phyloP scores from a whole-genome alignment of 2,888 invertebrate species.

The Tenthredo scrophulariae region DNA sequence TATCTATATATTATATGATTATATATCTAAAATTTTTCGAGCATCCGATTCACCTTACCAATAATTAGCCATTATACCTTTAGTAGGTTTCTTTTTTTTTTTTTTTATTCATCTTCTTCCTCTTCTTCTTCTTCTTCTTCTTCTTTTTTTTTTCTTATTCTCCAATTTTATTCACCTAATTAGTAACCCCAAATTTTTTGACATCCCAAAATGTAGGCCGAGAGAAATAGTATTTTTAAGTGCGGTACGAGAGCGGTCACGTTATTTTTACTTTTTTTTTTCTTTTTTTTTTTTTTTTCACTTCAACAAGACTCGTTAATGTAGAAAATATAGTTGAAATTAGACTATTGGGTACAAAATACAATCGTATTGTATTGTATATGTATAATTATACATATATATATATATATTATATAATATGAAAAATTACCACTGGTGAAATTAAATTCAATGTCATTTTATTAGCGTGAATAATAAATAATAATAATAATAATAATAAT shows the following conservation, averaged over 20 bases:
- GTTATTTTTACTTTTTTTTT: neutral
- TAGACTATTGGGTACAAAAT: too few relatives aligned
- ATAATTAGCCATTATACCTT: conserved; percentile 33
- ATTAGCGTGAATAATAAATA: conserved; percentile 71
- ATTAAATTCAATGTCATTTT: conserved; percentile 62
- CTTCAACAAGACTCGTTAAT: neutral
- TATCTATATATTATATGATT: neutral
- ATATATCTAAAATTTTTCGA: neutral
- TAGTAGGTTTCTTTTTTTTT: conserved; percentile 51
- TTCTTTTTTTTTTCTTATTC: neutral
- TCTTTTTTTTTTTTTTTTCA: neutral
- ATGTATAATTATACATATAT: neutral
- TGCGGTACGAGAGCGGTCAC: neutral
- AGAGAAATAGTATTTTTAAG: conserved; percentile 4
- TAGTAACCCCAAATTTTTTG: conserved; percentile 38
- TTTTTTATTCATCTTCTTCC: conserved; percentile 8
- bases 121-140: neutral
- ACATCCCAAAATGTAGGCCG: conserved; percentile 48
- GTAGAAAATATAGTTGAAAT: too few relatives aligned
- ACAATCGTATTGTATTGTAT: too few relatives aligned
- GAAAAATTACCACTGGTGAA: conserved; percentile 40
- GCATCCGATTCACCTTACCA: neutral
- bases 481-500: conserved; percentile 71
- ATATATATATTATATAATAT: neutral
- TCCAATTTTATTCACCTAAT: neutral